These are phyloP conservation scores for Anoncus sp. DNA, from an alignment of 2,888 invertebrate genomes.

Conservation along the genomic window DNA sequence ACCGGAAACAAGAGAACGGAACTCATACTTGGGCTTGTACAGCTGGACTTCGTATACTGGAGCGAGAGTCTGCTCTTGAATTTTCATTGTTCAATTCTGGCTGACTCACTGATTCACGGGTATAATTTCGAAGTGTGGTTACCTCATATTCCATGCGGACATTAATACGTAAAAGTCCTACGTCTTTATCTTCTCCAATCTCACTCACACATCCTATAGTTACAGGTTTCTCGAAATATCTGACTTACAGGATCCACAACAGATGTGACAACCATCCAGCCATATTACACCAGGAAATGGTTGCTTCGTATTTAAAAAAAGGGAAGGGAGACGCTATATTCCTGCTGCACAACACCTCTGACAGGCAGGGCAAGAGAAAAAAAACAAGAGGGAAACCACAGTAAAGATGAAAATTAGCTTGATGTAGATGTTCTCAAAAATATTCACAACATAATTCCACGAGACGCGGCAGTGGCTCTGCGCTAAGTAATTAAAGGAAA, in stretches of 20 bases:
- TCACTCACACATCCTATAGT: too few species aligned
- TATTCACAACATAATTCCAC: too few species aligned
- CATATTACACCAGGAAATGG: too few species aligned
- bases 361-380: background rate
- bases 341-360: background rate
- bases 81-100: slow-evolving; percentile 33
- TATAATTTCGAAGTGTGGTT: background rate
- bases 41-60: background rate
- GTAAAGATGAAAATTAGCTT: background rate
- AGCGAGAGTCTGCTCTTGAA: background rate
- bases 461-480: too few species aligned
- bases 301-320: too few species aligned
- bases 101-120: background rate
- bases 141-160: background rate
- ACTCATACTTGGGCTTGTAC: background rate
- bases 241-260: too few species aligned
- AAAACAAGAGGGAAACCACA: background rate
- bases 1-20: slow-evolving; percentile 14
- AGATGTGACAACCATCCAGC: too few species aligned
- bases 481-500: background rate
- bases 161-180: background rate
- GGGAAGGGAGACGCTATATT: background rate
- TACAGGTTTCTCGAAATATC: too few species aligned
- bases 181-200: background rate
- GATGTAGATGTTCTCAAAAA: too few species aligned